These are phyloP conservation scores for Molossus alvarezi DNA, from an alignment of 2,797 vertebrate genomes.

Conservation along the genomic window DNA sequence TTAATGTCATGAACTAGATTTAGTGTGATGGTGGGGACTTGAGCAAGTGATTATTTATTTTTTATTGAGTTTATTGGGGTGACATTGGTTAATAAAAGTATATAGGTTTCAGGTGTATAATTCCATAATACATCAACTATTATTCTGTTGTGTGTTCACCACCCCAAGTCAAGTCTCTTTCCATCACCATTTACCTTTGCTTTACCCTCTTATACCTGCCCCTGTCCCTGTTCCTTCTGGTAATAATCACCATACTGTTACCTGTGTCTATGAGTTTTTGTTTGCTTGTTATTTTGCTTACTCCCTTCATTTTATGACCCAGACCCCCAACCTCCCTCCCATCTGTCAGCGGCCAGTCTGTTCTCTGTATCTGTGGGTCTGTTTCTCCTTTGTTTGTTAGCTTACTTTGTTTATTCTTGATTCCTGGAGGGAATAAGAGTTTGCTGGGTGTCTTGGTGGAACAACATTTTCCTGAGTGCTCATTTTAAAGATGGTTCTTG, in stretches of 20 bases:
- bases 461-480: background rate
- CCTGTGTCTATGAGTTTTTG: background rate
- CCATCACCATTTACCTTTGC: background rate
- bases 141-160: background rate
- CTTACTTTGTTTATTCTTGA: background rate
- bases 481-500: background rate
- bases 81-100: background rate
- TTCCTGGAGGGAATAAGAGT: background rate
- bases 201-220: background rate
- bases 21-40: background rate
- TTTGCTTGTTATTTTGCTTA: background rate
- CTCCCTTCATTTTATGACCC: background rate
- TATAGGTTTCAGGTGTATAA: background rate
- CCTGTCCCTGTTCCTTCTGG: background rate
- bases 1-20: background rate
- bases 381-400: background rate
- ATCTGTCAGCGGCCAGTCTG: background rate
- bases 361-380: background rate
- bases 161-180: background rate
- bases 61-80: background rate
- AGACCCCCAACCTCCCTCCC: background rate
- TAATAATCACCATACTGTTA: background rate
- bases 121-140: background rate
- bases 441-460: background rate
- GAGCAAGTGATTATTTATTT: background rate